phyloP scores from a whole-genome alignment of 1,140 invertebrate species.

The Hycleus phaleratus region DNA sequence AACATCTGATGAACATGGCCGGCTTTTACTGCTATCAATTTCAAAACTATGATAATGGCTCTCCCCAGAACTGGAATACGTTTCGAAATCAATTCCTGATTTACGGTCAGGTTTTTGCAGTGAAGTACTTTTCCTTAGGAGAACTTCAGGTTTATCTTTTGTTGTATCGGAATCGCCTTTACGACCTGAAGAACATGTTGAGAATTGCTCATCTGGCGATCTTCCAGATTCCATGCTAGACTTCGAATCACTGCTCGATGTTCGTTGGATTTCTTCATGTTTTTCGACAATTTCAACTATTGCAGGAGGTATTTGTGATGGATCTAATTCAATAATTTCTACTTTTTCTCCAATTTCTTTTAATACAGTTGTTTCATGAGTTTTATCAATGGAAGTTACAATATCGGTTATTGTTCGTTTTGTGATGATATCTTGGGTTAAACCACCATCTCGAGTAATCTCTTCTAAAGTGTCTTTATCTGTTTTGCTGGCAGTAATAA shows the following conservation, averaged over 20 bases:
- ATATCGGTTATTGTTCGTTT: slow-evolving; percentile 10
- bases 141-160: slow-evolving; percentile 34
- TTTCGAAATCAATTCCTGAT: slow-evolving; percentile 61
- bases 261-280: slow-evolving; percentile 30
- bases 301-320: not conserved
- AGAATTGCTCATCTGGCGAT: slow-evolving; percentile 37
- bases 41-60: slow-evolving; percentile 86
- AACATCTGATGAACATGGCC: slow-evolving; percentile 82
- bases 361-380: not conserved
- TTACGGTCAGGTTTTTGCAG: slow-evolving; percentile 49
- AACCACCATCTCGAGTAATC: not conserved
- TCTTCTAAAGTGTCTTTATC: slow-evolving; percentile 36
- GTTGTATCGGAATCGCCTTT: slow-evolving; percentile 28
- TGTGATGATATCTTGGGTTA: not conserved
- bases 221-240: slow-evolving; percentile 39
- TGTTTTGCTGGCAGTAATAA: slow-evolving; percentile 39
- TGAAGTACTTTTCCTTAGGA: slow-evolving; percentile 45
- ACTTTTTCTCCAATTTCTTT: slow-evolving; percentile 2
- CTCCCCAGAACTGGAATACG: slow-evolving; percentile 80
- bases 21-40: slow-evolving; percentile 60
- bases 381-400: not conserved
- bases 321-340: slow-evolving; percentile 5
- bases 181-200: slow-evolving; percentile 35
- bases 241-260: slow-evolving; percentile 39
- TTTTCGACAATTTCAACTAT: slow-evolving; percentile 4